Evolutionary conservation across 2,113 vertebrate genomes (phyloP).

Genomic region (Apodemus speciosus): DNA sequence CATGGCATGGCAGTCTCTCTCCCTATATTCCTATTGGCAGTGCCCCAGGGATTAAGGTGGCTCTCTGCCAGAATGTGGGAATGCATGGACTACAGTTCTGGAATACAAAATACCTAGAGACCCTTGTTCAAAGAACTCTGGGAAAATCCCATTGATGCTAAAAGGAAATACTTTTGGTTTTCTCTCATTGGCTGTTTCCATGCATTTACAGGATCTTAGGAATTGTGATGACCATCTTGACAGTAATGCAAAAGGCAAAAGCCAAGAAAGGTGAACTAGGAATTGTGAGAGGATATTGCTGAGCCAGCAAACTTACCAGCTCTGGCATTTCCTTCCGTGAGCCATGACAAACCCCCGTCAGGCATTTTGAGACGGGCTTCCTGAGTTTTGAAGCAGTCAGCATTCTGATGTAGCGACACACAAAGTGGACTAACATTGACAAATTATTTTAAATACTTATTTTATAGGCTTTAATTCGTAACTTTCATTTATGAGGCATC

Average conservation of each 20-base stretch:
- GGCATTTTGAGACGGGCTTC: conserved; percentile 18
- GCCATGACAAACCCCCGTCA: background rate
- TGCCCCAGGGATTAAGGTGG: fast-evolving
- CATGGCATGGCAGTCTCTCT: too few relatives aligned
- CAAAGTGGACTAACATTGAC: background rate
- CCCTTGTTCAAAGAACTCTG: background rate
- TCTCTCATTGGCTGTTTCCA: background rate
- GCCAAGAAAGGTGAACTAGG: background rate
- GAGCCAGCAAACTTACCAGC: background rate
- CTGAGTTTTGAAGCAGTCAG: conserved; percentile 11
- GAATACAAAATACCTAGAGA: background rate
- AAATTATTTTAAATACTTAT: conserved; percentile 36
- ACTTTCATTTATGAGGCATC: conserved; percentile 51
- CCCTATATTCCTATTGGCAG: fast-evolving
- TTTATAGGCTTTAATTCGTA: conserved; percentile 45
- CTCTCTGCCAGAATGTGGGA: background rate
- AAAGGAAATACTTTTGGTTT: background rate
- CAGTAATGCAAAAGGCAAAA: background rate
- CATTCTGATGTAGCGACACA: background rate
- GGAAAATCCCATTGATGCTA: background rate
- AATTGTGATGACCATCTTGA: background rate
- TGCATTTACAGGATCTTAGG: background rate
- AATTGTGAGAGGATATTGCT: background rate
- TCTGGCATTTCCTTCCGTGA: background rate
- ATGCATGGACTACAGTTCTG: background rate